A percentile compares a stretch with the other conserved stretches of the same genome.
These are phyloP conservation scores for Platalea minor DNA, from an alignment of 2,797 vertebrate genomes.

Conservation along the genomic window DNA sequence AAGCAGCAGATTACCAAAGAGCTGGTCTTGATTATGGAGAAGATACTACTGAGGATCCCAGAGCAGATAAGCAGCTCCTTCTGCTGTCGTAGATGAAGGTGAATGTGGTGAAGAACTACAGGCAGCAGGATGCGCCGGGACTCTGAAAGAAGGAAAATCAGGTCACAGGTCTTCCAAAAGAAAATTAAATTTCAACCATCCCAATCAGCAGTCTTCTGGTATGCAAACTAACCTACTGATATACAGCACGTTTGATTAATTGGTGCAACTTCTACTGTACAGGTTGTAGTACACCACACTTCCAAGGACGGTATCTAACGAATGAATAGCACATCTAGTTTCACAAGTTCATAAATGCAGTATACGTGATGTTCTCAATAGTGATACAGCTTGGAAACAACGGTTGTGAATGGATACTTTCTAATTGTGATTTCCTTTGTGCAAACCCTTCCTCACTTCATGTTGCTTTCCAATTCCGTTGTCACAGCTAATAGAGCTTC, in stretches of 20 bases:
- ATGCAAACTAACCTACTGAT: background rate
- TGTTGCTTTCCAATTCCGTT: background rate
- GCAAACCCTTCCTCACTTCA: background rate
- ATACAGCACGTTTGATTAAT: background rate
- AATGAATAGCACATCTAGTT: background rate
- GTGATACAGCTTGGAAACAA: background rate
- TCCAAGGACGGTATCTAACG: background rate
- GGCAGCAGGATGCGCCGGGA: constrained; percentile 96
- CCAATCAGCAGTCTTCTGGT: background rate
- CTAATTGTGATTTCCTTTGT: background rate
- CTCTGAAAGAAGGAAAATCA: constrained; percentile 77
- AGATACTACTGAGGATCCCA: constrained; percentile 96
- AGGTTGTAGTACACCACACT: background rate
- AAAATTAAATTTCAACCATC: background rate
- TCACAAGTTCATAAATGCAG: background rate
- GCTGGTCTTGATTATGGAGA: constrained; percentile 96
- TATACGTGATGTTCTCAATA: background rate
- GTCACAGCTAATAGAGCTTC: background rate
- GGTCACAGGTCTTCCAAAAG: background rate
- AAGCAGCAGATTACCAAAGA: constrained; percentile 83
- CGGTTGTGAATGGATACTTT: background rate
- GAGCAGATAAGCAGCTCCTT: constrained; percentile 98
- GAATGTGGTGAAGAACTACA: constrained; percentile 97
- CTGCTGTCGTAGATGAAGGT: constrained; percentile 97
- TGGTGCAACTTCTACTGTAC: background rate